Evolutionary conservation across 2,888 invertebrate genomes (phyloP).

Genomic region (Cremastobaeus sp.): DNA sequence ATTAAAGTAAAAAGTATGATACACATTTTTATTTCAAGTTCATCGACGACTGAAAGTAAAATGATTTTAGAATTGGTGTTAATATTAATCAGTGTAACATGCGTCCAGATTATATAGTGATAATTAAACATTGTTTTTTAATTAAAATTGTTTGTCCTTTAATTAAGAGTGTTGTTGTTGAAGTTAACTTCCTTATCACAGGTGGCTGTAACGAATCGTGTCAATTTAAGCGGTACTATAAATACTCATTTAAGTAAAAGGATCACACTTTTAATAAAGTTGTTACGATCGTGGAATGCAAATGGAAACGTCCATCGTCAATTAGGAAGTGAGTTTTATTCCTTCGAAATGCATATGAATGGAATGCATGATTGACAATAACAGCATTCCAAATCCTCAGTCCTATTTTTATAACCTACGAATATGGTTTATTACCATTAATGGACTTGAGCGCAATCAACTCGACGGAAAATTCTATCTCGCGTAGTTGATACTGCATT

Average conservation of each 20-base stretch:
- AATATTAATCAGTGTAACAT: too few relatives aligned
- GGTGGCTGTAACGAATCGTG: too few relatives aligned
- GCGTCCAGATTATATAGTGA: too few relatives aligned
- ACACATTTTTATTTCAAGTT: too few relatives aligned
- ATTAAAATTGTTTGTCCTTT: too few relatives aligned
- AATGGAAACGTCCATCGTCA: slow-evolving; percentile 13
- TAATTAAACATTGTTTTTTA: too few relatives aligned
- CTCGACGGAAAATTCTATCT: slow-evolving; percentile 13
- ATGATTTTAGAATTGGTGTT: too few relatives aligned
- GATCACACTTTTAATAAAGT: slow-evolving; percentile 14
- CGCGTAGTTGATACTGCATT: too few relatives aligned
- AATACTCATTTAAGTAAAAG: slow-evolving; percentile 14
- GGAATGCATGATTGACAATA: slow-evolving; percentile 24
- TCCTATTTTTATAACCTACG: neutral
- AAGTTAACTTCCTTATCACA: too few relatives aligned
- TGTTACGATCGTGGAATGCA: slow-evolving; percentile 17
- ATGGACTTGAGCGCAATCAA: slow-evolving; percentile 21
- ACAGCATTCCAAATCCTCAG: slow-evolving; percentile 11
- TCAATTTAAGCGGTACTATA: neutral
- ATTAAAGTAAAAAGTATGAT: too few relatives aligned
- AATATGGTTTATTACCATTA: slow-evolving; percentile 4
- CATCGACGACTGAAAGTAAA: too few relatives aligned
- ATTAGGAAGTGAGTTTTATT: slow-evolving; percentile 32
- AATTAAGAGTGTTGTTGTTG: too few relatives aligned
- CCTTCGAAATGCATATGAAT: slow-evolving; percentile 12